Percentiles rank a stretch among this genome's conserved stretches.
Evolutionary conservation across 2,888 invertebrate species (phyloP).

Genomic region (Stenolophus ochropezus): DNA sequence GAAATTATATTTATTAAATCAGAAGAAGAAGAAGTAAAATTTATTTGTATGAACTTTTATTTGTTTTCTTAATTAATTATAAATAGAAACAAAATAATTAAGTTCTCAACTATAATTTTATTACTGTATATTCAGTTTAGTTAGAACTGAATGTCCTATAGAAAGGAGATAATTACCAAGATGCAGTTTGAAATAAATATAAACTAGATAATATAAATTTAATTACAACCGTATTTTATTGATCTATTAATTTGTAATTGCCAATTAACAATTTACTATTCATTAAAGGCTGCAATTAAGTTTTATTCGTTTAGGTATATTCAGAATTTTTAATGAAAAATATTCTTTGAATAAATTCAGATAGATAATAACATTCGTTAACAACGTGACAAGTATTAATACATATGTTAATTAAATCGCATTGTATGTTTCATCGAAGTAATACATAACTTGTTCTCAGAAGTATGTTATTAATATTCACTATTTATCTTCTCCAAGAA

Average conservation of each 20-base stretch:
- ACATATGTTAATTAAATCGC: conserved; percentile 21
- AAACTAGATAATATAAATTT: neutral
- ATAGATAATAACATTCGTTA: conserved; percentile 3
- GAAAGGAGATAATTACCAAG: neutral
- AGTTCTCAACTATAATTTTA: no score
- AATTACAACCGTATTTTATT: neutral
- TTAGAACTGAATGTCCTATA: no score
- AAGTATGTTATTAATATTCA: conserved; percentile 20
- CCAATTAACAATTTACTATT: neutral
- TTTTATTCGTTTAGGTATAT: neutral
- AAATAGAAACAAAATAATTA: no score
- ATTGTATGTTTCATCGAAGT: conserved; percentile 30
- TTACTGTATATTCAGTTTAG: no score
- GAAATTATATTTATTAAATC: no score
- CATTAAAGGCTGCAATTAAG: neutral
- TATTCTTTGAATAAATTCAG: conserved; percentile 6
- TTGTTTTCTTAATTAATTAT: no score
- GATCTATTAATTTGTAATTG: neutral
- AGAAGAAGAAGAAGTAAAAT: no score
- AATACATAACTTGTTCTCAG: conserved; percentile 18
- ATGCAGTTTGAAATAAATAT: neutral
- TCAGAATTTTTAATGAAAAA: neutral
- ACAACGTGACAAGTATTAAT: conserved; percentile 16
- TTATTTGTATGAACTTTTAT: no score
- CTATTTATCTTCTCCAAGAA: conserved; percentile 4